phyloP scores from a whole-genome alignment of 2,113 vertebrate species.

The Periophthalmodon schlosseri region DNA sequence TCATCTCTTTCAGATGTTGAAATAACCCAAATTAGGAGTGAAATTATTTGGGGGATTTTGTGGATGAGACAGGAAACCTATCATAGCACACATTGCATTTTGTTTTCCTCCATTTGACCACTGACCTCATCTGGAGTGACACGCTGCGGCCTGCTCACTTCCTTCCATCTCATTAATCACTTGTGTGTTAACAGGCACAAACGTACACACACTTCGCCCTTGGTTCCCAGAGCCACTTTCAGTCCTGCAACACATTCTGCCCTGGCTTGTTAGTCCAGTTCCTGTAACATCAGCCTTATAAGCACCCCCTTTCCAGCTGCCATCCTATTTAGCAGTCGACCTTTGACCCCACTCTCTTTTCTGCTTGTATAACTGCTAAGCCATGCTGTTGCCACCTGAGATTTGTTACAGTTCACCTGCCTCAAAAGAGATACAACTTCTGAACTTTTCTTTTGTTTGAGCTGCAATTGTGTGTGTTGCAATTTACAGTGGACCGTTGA shows the following conservation, averaged over 20 bases:
- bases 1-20: constrained; percentile 15
- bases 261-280: constrained; percentile 40
- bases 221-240: constrained; percentile 53
- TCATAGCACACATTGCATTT: constrained; percentile 59
- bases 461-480: constrained; percentile 14
- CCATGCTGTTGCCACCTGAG: constrained; percentile 26
- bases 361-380: constrained; percentile 22
- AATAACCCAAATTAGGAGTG: not conserved
- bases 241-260: constrained; percentile 53
- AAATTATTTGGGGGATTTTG: constrained; percentile 1
- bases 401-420: constrained; percentile 47
- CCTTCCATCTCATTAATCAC: constrained; percentile 66
- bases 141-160: constrained; percentile 57
- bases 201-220: constrained; percentile 24
- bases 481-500: constrained; percentile 21
- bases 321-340: constrained; percentile 33
- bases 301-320: constrained; percentile 26
- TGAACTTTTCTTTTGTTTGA: constrained; percentile 11
- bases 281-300: constrained; percentile 16
- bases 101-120: constrained; percentile 62
- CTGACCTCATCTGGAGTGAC: constrained; percentile 70
- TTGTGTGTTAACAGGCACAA: constrained; percentile 45
- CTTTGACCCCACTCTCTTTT: constrained; percentile 32
- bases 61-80: constrained; percentile 63
- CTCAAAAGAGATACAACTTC: not conserved